Evolutionary conservation across 2,113 vertebrate species (phyloP), one percentile per base, ranked within the genome.

Genomic region (Chloropsis cyanopogon): DNA sequence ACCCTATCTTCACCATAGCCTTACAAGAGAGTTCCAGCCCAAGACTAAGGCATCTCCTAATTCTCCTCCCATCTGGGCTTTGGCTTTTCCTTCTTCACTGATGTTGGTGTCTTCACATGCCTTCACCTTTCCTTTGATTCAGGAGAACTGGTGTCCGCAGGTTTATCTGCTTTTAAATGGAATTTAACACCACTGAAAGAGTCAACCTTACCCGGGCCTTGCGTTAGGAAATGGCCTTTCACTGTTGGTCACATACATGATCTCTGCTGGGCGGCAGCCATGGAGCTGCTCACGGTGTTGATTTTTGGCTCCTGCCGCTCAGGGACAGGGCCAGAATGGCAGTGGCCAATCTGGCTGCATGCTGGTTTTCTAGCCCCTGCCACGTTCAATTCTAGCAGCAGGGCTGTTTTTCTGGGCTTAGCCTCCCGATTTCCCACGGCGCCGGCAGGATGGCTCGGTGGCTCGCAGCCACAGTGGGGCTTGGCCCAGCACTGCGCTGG

Each of bases 101-200:
- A 20, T 2, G 2, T 21, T 41, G 17, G 13, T 41, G 17, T n/a
- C 10, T n/a, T 33, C 73, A 50, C 1, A 5, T 25, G 44, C 35
- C 57, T 61, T 77, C 8, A 33, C 17, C 12, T 63, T 77, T 63
- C 13, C 6, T n/a, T 52, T 42, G 23, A n/a, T 13, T 52, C 0
- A 1, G 19, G 14, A 53, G 11, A 17, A 23, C 9, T n/a, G 11
- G 7, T 0, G 0, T 4, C 13, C 2, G 0, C 24, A 42, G 18
- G 11, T 28, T 64, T 42, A 23, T 23, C 31, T 64, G 37, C 11
- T 78, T 42, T 28, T n/a, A 64, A 64, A n/a, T 23, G 47, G 37
- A 63, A 28, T 78, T 78, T 52, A 42, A 28, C 29, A 33, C 24
- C 37, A 28, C 47, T 28, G 59, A 13, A 42, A 22, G 29, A n/a